Conservation (phyloP, 2,797 vertebrate genomes). For the Streptopelia turtur region DNA sequence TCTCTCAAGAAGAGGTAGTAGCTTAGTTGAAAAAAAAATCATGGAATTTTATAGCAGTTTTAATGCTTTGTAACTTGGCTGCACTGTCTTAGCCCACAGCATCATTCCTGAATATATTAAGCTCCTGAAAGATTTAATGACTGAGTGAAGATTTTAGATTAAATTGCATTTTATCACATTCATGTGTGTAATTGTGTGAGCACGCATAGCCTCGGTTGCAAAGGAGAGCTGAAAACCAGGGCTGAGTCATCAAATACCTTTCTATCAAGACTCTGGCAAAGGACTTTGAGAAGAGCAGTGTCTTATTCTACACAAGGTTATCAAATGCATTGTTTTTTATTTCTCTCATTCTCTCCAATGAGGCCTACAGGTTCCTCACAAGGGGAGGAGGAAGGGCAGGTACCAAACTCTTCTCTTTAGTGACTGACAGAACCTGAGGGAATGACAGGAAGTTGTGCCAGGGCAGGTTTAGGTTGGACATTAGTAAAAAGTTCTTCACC, state of each 20-base stretch:
- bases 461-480: no score
- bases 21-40: background rate
- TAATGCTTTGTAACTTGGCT: conserved; percentile 39
- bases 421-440: no score
- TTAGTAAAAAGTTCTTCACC: no score
- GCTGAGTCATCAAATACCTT: conserved; percentile 23
- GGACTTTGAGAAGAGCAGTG: background rate
- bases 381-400: no score
- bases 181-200: conserved; percentile 36
- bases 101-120: conserved; percentile 71
- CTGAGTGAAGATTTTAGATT: conserved; percentile 64
- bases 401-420: no score
- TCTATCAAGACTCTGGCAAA: background rate
- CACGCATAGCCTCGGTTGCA: background rate
- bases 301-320: background rate
- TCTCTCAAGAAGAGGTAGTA: background rate
- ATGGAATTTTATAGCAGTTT: conserved; percentile 56
- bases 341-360: background rate
- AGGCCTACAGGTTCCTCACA: no score
- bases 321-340: background rate
- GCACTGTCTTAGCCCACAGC: conserved; percentile 39
- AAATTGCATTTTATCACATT: conserved; percentile 51
- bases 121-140: conserved; percentile 63
- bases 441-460: no score
- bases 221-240: conserved; percentile 22